phyloP scores from a whole-genome alignment of 2,797 vertebrate genomes.

The Neosilurus hyrtlii region DNA sequence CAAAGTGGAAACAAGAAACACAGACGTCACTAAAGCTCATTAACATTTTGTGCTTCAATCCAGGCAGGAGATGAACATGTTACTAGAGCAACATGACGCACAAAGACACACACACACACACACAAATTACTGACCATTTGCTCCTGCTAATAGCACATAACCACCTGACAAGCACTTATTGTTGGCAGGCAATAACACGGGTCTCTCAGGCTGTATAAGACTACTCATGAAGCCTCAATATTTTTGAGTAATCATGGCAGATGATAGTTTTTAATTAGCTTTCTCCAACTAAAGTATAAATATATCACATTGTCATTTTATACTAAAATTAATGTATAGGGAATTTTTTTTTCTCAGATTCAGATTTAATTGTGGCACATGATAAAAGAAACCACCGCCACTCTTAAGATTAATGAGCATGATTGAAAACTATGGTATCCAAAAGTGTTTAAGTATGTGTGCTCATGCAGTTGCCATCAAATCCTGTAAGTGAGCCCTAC shows the following conservation, averaged over 20 bases:
- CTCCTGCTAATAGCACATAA: background rate
- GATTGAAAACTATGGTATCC: background rate
- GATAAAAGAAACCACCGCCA: background rate
- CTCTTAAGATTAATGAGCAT: background rate
- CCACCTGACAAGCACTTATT: background rate
- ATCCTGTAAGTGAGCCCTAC: conserved; percentile 37
- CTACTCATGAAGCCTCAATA: background rate
- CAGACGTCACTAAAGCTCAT: conserved; percentile 45
- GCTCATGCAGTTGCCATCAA: conserved; percentile 10
- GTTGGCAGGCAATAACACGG: background rate
- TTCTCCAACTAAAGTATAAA: background rate
- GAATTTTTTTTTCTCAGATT: background rate
- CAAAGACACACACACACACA: background rate
- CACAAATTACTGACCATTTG: background rate
- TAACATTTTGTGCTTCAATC: conserved; percentile 44
- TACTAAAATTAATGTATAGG: background rate
- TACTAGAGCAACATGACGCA: background rate
- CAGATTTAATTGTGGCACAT: background rate
- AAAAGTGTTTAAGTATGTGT: background rate
- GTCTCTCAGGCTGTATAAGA: background rate
- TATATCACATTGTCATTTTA: background rate
- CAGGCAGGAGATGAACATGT: background rate
- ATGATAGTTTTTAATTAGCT: background rate
- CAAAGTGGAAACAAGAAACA: background rate
- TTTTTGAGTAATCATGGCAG: background rate